These are phyloP conservation scores for Hylomyscus alleni DNA, from an alignment of 2,797 vertebrate genomes.

Conservation along the genomic window DNA sequence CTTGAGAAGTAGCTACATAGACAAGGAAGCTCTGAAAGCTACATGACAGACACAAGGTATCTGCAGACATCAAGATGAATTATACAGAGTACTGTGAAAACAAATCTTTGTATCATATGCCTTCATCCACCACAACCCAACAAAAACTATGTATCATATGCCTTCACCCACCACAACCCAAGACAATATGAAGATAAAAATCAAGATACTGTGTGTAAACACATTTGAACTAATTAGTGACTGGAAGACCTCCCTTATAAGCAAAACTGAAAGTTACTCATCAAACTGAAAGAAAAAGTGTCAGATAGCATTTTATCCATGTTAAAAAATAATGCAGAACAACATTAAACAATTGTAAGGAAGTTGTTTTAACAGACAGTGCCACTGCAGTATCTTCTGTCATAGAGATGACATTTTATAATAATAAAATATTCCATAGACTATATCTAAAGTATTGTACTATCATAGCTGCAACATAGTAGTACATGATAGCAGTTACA, in stretches of 20 bases:
- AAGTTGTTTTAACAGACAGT: not conserved
- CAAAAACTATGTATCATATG: not conserved
- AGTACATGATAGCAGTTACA: not conserved
- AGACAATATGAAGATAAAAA: not conserved
- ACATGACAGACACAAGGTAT: not conserved
- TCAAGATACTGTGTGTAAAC: not conserved
- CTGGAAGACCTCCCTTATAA: not conserved
- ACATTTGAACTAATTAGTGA: not conserved
- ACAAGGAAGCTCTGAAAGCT: not conserved
- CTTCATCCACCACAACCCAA: no score
- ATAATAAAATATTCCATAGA: not conserved
- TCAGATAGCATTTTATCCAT: not conserved
- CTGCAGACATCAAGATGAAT: not conserved
- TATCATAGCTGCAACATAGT: not conserved
- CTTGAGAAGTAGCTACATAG: no score
- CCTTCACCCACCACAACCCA: no score
- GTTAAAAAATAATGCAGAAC: not conserved
- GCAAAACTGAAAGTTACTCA: not conserved
- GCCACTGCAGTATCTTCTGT: not conserved
- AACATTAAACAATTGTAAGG: not conserved
- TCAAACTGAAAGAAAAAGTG: not conserved
- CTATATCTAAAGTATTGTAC: not conserved
- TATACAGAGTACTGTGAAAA: not conserved
- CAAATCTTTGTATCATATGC: not conserved
- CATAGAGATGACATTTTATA: not conserved